Conservation (phyloP, 2,888 invertebrate species). For the Lepas anatifera region DNA sequence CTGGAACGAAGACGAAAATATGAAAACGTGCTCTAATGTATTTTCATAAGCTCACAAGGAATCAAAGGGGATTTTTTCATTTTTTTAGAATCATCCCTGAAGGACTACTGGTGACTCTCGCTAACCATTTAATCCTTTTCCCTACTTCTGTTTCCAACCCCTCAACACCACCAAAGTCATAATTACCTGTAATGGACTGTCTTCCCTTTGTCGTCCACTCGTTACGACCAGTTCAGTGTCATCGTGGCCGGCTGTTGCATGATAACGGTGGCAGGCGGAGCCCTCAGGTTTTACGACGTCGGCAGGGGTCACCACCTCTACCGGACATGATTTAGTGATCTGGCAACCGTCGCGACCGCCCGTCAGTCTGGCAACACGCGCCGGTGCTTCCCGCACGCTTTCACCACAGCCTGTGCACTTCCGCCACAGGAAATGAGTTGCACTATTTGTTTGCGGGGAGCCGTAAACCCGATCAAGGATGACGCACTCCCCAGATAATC, state of each 20-base stretch:
- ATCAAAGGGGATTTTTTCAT: too few relatives aligned
- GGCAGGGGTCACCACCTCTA: background rate
- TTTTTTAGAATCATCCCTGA: too few relatives aligned
- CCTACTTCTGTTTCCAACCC: too few relatives aligned
- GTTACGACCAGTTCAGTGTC: background rate
- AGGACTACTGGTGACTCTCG: too few relatives aligned
- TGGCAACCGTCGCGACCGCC: background rate
- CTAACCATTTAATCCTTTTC: too few relatives aligned
- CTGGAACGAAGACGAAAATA: too few relatives aligned
- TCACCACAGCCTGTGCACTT: background rate
- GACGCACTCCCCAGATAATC: background rate
- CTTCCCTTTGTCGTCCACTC: too few relatives aligned
- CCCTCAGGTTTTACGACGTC: background rate
- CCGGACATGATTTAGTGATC: conserved; percentile 8
- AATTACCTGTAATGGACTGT: background rate
- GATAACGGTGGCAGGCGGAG: background rate
- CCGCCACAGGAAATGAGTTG: conserved; percentile 9
- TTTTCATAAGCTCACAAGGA: too few relatives aligned
- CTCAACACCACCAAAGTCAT: too few relatives aligned
- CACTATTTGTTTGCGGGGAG: conserved; percentile 1
- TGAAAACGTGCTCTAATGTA: too few relatives aligned
- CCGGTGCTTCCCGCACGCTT: background rate
- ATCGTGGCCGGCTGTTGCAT: background rate
- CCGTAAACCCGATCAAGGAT: background rate
- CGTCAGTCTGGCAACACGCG: background rate